Evolutionary conservation across 2,797 vertebrate genomes (phyloP), one percentile per base, ranked within the genome.

Genomic region (Enteromius mattozi): DNA sequence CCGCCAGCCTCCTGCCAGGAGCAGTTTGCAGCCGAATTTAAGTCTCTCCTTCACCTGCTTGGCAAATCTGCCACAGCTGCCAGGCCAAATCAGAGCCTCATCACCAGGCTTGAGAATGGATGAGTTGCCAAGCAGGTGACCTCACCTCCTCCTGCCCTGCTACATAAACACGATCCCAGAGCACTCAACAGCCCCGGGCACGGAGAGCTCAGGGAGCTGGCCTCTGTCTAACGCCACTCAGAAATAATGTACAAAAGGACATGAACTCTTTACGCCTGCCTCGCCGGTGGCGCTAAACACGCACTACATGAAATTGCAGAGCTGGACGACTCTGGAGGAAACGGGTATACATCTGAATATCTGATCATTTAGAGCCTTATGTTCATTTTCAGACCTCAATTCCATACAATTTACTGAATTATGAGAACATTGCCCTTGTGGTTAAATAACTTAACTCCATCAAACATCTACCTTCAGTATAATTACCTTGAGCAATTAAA

Each of bases 231-330:
- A 24, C 76, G 78, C 76, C 76, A 49, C 83, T 84, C 76, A 71
- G 51, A 71, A 84, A 84, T 79, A 84, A 84, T 72, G 76, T 84
- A 84, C 66, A 84, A 65, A 84, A 84, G 68, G 66, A 84, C 56
- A 17, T 65, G 83, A 84, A 84, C 76, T 84, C 68, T 78, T 74
- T 16, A n/a, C 37, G 74, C 63, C 24, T 40, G 35, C n/a, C 74
- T 84, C 30, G 16, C 66, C 51, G 9, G 82, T 79, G 76, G 82
- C 42, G 8, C 65, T 49, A 51, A 84, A 84, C 77, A 72, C 3
- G n/a, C 37, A 54, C 83, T 79, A 84, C 76, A 79, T 84, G 83
- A 65, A 72, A 72, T 27, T 72, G 42, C n/a, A 49, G 21, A 33
- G 33, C 76, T 37, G 37, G 37, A 72, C 13, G 16, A 47, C 76